Conservation (phyloP, 2,888 invertebrate species). For the Drosophila tanythrix region DNA sequence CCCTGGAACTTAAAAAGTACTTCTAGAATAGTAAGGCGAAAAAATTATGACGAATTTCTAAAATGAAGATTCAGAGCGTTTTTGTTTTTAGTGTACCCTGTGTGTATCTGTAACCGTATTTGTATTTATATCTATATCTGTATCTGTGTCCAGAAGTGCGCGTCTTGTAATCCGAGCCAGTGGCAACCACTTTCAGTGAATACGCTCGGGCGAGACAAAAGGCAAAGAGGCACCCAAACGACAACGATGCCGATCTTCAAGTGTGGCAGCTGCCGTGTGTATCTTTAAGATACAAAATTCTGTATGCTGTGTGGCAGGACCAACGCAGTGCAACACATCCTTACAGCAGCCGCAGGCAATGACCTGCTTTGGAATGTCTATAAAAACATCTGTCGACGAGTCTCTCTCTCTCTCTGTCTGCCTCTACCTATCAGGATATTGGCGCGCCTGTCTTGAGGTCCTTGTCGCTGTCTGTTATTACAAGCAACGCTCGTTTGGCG, state of each 20-base stretch:
- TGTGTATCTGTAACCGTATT: slow-evolving; percentile 8
- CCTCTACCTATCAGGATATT: slow-evolving; percentile 46
- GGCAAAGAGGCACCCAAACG: slow-evolving; percentile 50
- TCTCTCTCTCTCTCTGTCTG: slow-evolving; percentile 1
- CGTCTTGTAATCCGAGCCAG: slow-evolving; percentile 65
- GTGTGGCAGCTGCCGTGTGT: slow-evolving; percentile 67
- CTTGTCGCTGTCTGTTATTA: slow-evolving; percentile 48
- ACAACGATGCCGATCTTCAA: slow-evolving; percentile 56
- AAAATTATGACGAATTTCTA: background rate
- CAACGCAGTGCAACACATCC: slow-evolving; percentile 65
- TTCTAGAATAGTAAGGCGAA: background rate
- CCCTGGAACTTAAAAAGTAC: background rate
- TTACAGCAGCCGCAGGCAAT: slow-evolving; percentile 63
- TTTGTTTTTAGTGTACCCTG: slow-evolving; percentile 6
- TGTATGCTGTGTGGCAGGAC: slow-evolving; percentile 58
- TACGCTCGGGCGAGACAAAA: slow-evolving; percentile 43
- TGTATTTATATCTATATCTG: slow-evolving; percentile 18
- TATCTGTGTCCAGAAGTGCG: slow-evolving; percentile 46
- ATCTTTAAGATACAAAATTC: slow-evolving; percentile 70
- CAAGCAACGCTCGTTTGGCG: slow-evolving; percentile 62
- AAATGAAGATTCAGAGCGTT: fast-evolving
- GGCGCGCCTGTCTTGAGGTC: slow-evolving; percentile 46
- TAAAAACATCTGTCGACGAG: slow-evolving; percentile 65
- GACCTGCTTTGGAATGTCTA: slow-evolving; percentile 70
- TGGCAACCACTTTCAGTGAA: slow-evolving; percentile 61